A percentile compares a stretch with the other conserved stretches of the same genome.
Evolutionary conservation across 2,113 vertebrate genomes (phyloP).

Genomic region (Herpetotheres cachinnans): DNA sequence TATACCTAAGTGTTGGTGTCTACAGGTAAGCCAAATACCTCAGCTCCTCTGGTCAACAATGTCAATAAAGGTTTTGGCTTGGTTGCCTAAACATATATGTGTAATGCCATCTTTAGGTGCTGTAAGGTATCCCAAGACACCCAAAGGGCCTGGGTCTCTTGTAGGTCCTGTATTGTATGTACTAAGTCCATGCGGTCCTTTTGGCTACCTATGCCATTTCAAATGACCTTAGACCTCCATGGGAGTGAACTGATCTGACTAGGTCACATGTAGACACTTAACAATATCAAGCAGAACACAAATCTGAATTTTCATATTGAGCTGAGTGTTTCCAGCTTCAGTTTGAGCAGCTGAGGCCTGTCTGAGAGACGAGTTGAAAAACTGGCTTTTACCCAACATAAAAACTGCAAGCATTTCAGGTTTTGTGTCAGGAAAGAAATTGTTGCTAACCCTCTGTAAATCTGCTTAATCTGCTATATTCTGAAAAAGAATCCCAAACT

Average conservation of each 20-base stretch:
- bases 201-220: not conserved
- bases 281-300: not conserved
- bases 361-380: not conserved
- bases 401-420: not conserved
- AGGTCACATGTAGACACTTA: not conserved
- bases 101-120: not conserved
- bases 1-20: not conserved
- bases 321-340: not conserved
- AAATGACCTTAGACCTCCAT: not conserved
- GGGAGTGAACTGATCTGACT: not conserved
- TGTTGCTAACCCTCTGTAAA: not conserved
- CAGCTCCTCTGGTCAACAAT: not conserved
- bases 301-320: not conserved
- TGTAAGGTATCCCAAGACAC: not conserved
- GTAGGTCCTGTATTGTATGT: not conserved
- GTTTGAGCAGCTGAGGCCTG: not conserved
- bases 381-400: not conserved
- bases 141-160: not conserved
- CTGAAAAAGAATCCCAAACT: not conserved
- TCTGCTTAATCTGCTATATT: too few species aligned
- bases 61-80: not conserved
- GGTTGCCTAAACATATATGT: not conserved
- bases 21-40: not conserved
- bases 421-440: not conserved
- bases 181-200: not conserved